These are phyloP conservation scores for Platysteira castanea DNA, from an alignment of 2,113 vertebrate species.

Conservation along the genomic window DNA sequence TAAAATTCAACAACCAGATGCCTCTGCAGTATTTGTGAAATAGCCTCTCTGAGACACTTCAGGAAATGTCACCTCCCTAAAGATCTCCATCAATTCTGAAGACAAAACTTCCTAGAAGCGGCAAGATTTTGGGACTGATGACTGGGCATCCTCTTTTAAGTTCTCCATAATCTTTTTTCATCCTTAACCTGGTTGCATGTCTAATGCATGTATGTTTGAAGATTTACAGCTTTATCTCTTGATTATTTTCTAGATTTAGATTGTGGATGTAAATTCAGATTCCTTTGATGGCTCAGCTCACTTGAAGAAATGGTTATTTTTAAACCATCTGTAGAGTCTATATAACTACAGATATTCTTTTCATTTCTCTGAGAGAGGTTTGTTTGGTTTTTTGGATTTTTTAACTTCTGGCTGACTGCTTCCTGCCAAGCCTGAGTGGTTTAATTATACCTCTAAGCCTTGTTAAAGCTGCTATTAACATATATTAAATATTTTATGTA, in stretches of 20 bases:
- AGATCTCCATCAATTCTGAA: neutral
- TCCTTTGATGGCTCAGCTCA: neutral
- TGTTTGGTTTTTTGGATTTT: neutral
- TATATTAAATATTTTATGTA: neutral
- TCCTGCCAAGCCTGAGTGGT: neutral
- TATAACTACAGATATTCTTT: neutral
- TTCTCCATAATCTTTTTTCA: neutral
- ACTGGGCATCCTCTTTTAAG: neutral
- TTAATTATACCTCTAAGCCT: neutral
- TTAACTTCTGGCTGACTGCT: neutral
- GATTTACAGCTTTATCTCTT: neutral
- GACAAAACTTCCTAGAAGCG: neutral
- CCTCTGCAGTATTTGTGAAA: neutral
- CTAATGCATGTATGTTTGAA: neutral
- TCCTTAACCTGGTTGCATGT: neutral
- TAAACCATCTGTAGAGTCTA: neutral
- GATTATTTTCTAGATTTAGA: neutral
- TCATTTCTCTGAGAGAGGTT: neutral
- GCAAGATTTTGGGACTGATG: neutral
- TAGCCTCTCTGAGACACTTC: neutral
- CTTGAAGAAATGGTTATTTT: neutral
- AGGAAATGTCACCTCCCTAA: neutral
- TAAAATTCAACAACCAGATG: neutral
- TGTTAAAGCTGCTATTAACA: neutral
- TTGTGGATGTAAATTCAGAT: neutral